Evolutionary conservation across 2,113 vertebrate genomes (phyloP), one percentile per base, ranked within the genome.

Genomic region (Craseonycteris thonglongyai): DNA sequence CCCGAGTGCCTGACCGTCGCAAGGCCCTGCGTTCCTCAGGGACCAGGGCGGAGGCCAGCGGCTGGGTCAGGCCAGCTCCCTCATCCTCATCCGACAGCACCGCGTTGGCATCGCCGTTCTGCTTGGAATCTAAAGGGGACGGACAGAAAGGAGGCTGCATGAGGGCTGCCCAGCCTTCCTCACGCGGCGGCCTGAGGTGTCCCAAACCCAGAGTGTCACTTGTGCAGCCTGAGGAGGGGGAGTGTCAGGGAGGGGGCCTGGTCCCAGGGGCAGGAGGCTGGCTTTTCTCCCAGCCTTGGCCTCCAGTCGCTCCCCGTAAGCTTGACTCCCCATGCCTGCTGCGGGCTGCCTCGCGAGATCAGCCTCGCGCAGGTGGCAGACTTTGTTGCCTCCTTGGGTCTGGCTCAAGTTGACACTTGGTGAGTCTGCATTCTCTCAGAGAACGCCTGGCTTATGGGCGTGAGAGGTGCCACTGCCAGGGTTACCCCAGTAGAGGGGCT

Each of bases 61-160:
- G 99, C 98, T 99, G 99, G 82, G 98, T 99, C 95, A 99, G 97
- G 65, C 98, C 98, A 75, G 98, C 98, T 90, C 98, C 98, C 95
- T 99, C 99, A 96, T 99, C 99, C 96, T 99, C 99, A 0, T 97
- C 97, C 0, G 99, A 99, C 97, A 99, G 98, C 97, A 99, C 98
- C 56, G 98, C 98, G 0, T 98, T 99, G 96, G 99, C 99, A 68
- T 99, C 99, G 0, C 99, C 99, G 0, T 99, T 99, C 98, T 99
- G 99, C 97, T 99, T 99, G 58, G 99, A 99, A 97, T 99, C 99
- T 99, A 95, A 78, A 90, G 71, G 94, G 63, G 28, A 13, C 66
- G 90, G 85, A 96, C 24, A 78, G 74, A 80, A 56, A 61, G 78
- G 28, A 76, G 65, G 45, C 61, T 26, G 19, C 0, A 0, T 96